Evolutionary conservation across 2,888 invertebrate species (phyloP).

Genomic region (Ctena decussata): DNA sequence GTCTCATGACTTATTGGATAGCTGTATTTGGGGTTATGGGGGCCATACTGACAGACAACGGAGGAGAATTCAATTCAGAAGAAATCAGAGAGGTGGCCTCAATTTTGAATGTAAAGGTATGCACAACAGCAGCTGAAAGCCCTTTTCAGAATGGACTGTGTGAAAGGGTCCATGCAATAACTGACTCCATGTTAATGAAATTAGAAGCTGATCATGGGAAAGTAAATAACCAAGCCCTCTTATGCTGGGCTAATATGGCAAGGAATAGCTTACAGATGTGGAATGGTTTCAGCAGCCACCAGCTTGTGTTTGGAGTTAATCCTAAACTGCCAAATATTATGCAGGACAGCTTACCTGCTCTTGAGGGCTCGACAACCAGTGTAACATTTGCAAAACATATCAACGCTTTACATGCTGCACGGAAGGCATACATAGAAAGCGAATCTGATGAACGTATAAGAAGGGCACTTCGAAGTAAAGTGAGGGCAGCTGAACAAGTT

Average conservation of each 20-base stretch:
- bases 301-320: slow-evolving; percentile 47
- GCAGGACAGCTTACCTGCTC: slow-evolving; percentile 38
- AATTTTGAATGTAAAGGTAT: not conserved
- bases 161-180: not conserved
- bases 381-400: slow-evolving; percentile 46
- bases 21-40: not conserved
- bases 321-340: slow-evolving; percentile 45
- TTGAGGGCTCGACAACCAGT: slow-evolving; percentile 46
- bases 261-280: not conserved
- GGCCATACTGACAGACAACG: not conserved
- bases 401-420: slow-evolving; percentile 42
- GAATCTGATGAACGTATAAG: slow-evolving; percentile 64
- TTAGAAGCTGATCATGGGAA: not conserved
- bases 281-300: slow-evolving; percentile 18
- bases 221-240: not conserved
- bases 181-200: not conserved
- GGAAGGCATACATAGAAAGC: slow-evolving; percentile 57
- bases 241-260: slow-evolving; percentile 2
- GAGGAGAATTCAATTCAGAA: not conserved
- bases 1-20: not conserved
- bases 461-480: slow-evolving; percentile 46
- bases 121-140: not conserved
- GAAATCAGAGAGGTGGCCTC: slow-evolving; percentile 7
- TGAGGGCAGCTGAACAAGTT: not conserved
- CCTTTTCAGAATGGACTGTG: not conserved